Conservation (phyloP, 2,113 vertebrate species). For the Macquaria ambigua region DNA sequence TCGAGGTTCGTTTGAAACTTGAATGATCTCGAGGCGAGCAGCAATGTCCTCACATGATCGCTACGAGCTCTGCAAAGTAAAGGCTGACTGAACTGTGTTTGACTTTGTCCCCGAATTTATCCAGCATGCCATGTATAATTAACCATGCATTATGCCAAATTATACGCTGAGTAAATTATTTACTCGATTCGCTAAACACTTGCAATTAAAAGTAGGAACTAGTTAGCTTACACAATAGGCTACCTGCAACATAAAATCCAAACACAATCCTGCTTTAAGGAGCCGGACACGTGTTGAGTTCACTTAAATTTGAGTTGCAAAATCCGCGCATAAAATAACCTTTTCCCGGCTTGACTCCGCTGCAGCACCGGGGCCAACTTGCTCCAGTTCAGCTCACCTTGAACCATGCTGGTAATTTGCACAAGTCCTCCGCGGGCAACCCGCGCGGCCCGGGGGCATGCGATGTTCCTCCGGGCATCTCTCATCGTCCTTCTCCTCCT, state of each 20-base stretch:
- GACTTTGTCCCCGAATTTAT: constrained; percentile 40
- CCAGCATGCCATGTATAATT: constrained; percentile 11
- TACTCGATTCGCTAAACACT: background rate
- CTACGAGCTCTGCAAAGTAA: background rate
- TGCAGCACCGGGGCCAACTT: constrained; percentile 27
- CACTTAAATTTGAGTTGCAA: background rate
- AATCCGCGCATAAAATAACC: background rate
- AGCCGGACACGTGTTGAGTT: constrained; percentile 73
- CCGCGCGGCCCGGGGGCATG: constrained; percentile 25
- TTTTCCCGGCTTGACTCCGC: background rate
- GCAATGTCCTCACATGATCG: constrained; percentile 32
- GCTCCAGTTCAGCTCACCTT: constrained; percentile 57
- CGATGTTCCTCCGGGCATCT: constrained; percentile 46
- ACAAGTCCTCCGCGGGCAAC: constrained; percentile 25
- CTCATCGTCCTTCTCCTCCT: constrained; percentile 75
- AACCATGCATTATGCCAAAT: constrained; percentile 14
- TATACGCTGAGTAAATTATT: background rate
- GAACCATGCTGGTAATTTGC: constrained; percentile 41
- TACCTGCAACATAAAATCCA: background rate
- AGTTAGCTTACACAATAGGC: background rate
- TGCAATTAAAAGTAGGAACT: constrained; percentile 6
- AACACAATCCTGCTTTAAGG: background rate
- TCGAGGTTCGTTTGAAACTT: constrained; percentile 37
- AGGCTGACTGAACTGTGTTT: constrained; percentile 26
- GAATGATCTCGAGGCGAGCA: constrained; percentile 20